Evolutionary conservation across 53 echinoderm and acorn worm species (phyloP), one percentile per base, ranked within the genome.

Genomic region (Mesocentrotus franciscanus): DNA sequence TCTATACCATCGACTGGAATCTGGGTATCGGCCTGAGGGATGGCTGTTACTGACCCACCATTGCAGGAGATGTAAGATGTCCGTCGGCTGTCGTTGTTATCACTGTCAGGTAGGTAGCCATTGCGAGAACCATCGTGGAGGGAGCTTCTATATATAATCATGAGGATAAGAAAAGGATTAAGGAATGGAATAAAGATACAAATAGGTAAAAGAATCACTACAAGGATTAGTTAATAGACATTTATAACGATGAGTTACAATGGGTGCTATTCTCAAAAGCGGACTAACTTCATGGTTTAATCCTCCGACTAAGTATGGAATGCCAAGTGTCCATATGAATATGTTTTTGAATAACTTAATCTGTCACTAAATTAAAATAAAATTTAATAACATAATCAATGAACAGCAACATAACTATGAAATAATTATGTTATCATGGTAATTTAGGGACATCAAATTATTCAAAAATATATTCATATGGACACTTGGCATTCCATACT

Each of bases 51-150:
- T 71, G 99, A 97, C 27, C 98, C 98, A 0, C 99, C 99, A 66
- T 99, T 99, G 92, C 99, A 99, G 20, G 99, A 99, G 91, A 97
- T 96, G 95, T 98, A 99, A 16, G 99, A 99, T 1, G 97, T 98
- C 22, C 99, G 97, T 18, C 99, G 95, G 87, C 98, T 98, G 94
- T 97, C 99, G 58, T 96, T 97, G 96, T 96, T 98, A 76, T 98
- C 98, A 49, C 79, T 97, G 95, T 98, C 98, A 0, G 97, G 98
- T 34, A 98, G 87, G 89, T 98, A 97, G 14, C 98, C 98, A 59
- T 98, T 98, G 95, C 94, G 97, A 0, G 97, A 97, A 17, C 94
- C 93, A 26, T 97, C 97, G 18, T 96, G 96, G 26, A 96, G 96
- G 27, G 97, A 97, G 20, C 97, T 96, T 60, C 97, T 97, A 8